Percentiles rank a stretch among this genome's conserved stretches.
Evolutionary conservation across 2,113 vertebrate genomes (phyloP).

Genomic region (Verasper variegatus): DNA sequence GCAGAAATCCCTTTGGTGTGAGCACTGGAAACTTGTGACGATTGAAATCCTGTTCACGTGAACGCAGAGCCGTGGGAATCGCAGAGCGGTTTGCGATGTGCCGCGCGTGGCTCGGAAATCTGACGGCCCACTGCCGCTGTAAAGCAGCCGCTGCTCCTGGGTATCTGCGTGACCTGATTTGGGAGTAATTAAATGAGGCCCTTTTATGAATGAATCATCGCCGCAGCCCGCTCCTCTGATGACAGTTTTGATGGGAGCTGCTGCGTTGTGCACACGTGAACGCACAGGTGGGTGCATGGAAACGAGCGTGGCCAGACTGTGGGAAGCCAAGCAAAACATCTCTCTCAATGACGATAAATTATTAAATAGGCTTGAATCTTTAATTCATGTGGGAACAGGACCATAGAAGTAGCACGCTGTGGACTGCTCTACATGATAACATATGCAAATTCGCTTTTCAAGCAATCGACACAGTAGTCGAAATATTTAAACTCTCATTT

Average conservation of each 20-base stretch:
- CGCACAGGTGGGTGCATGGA: slow-evolving; percentile 68
- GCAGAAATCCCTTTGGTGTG: slow-evolving; percentile 52
- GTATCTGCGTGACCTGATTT: slow-evolving; percentile 59
- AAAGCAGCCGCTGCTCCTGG: slow-evolving; percentile 53
- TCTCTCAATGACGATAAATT: slow-evolving; percentile 74
- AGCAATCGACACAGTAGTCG: slow-evolving; percentile 28
- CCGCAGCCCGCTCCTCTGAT: slow-evolving; percentile 20
- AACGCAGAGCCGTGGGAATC: slow-evolving; percentile 42
- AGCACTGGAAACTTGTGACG: slow-evolving; percentile 27
- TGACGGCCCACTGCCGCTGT: slow-evolving; percentile 29
- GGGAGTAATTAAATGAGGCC: slow-evolving; percentile 70
- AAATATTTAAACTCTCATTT: slow-evolving; percentile 19
- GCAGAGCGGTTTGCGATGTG: slow-evolving; percentile 51
- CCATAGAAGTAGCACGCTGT: slow-evolving; percentile 49
- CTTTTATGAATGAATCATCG: slow-evolving; percentile 73
- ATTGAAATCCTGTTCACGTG: slow-evolving; percentile 63
- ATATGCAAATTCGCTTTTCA: slow-evolving; percentile 33
- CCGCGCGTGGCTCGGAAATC: slow-evolving; percentile 35
- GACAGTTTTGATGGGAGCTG: slow-evolving; percentile 65
- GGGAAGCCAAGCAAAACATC: slow-evolving; percentile 66
- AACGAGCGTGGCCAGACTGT: slow-evolving; percentile 41
- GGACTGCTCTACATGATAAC: slow-evolving; percentile 26
- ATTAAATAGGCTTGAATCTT: slow-evolving; percentile 75
- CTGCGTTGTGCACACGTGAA: slow-evolving; percentile 20
- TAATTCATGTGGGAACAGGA: slow-evolving; percentile 75